These are phyloP conservation scores for Poeciliopsis paucimaculata DNA, from an alignment of 2,797 vertebrate species.

Conservation along the genomic window DNA sequence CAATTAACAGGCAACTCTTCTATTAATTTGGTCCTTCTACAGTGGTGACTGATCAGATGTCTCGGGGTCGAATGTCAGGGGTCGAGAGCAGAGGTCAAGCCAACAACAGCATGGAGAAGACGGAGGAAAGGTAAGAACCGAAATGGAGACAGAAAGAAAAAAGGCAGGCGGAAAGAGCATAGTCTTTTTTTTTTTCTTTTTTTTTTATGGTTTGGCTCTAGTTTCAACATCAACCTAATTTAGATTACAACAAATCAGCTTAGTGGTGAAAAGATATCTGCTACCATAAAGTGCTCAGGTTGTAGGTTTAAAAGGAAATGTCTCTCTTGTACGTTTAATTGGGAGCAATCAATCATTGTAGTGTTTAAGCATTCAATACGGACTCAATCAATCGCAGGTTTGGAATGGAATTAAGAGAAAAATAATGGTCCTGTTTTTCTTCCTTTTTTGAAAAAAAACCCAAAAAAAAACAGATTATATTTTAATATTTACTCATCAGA, in stretches of 20 bases:
- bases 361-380: slow-evolving; percentile 93
- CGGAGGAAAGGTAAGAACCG: slow-evolving; percentile 40
- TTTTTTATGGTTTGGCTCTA: slow-evolving; percentile 9
- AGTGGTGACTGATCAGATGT: slow-evolving; percentile 99
- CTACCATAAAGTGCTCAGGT: slow-evolving; percentile 28
- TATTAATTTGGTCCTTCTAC: slow-evolving; percentile 98
- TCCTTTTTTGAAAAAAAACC: background rate
- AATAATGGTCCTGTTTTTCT: slow-evolving; percentile 84
- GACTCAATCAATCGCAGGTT: slow-evolving; percentile 87
- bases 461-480: slow-evolving; percentile 85
- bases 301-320: slow-evolving; percentile 83
- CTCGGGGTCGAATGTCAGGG: slow-evolving; percentile 94
- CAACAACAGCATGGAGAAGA: slow-evolving; percentile 78
- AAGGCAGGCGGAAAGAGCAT: slow-evolving; percentile 60
- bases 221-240: slow-evolving; percentile 8
- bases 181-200: slow-evolving; percentile 71
- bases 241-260: slow-evolving; percentile 63
- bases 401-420: slow-evolving; percentile 82
- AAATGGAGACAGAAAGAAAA: slow-evolving; percentile 33
- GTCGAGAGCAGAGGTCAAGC: slow-evolving; percentile 94
- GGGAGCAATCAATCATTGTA: slow-evolving; percentile 92
- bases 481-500: slow-evolving; percentile 94
- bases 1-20: slow-evolving; percentile 97
- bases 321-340: slow-evolving; percentile 87
- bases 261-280: slow-evolving; percentile 46